phyloP scores from a whole-genome alignment of 2,797 vertebrate species.

The Malacoraja senta region DNA sequence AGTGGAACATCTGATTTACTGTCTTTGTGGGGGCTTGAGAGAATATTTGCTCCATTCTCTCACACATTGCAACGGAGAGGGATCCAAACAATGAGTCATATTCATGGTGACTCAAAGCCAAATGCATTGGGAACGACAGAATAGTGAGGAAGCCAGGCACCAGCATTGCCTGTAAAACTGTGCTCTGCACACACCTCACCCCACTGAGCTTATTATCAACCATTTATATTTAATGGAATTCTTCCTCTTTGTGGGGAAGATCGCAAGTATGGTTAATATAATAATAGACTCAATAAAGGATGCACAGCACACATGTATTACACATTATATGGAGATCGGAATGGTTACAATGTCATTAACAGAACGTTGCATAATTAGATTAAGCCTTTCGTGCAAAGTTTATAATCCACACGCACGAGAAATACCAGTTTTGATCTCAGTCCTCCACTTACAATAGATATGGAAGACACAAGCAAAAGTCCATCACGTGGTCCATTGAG shows the following conservation, averaged over 20 bases:
- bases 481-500: no score
- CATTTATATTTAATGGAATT: not conserved
- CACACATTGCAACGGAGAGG: not conserved
- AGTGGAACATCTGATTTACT: not conserved
- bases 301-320: not conserved
- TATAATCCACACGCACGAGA: not conserved
- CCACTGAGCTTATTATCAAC: not conserved
- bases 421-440: not conserved
- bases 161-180: not conserved
- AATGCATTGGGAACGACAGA: not conserved
- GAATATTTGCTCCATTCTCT: not conserved
- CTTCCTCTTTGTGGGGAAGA: not conserved
- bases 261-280: not conserved
- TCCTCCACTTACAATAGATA: not conserved
- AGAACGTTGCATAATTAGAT: not conserved
- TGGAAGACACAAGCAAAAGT: no score
- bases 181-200: not conserved
- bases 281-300: not conserved
- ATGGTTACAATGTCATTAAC: not conserved
- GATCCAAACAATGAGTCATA: slow-evolving; percentile 23
- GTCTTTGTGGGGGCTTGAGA: not conserved
- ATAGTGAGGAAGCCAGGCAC: not conserved
- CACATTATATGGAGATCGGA: not conserved
- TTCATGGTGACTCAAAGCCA: not conserved
- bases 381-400: not conserved